These are phyloP conservation scores for Abscondita cerata DNA, from an alignment of 2,888 invertebrate species.

Conservation along the genomic window DNA sequence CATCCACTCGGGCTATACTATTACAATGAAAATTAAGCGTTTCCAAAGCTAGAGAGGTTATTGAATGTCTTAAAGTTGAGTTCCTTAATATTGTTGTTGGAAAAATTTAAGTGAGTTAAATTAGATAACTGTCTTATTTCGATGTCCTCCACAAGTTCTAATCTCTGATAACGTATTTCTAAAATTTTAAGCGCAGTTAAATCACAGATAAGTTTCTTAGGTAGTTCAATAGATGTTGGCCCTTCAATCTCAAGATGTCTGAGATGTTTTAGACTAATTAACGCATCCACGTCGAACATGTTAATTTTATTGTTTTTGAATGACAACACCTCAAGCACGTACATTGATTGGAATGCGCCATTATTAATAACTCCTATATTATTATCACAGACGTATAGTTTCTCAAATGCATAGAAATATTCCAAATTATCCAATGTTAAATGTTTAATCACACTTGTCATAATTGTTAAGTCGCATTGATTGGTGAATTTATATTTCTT, in stretches of 20 bases:
- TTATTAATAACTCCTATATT: not conserved
- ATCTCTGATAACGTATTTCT: not conserved
- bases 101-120: not conserved
- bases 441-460: not conserved
- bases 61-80: not conserved
- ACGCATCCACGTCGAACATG: not conserved
- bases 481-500: not conserved
- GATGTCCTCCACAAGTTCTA: not conserved
- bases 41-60: not conserved
- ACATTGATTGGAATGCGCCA: not conserved
- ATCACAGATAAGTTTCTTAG: not conserved
- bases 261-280: not conserved
- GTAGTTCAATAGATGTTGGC: not conserved
- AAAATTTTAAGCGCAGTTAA: not conserved
- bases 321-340: not conserved
- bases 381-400: not conserved
- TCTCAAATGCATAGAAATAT: not conserved
- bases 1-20: not conserved
- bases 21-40: not conserved
- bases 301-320: not conserved
- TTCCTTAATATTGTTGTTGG: not conserved
- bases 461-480: not conserved
- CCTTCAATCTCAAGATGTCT: not conserved
- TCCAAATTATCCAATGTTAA: not conserved
- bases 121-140: not conserved